phyloP scores from a whole-genome alignment of 2,113 vertebrate genomes.

The Tychaedon coryphoeus region DNA sequence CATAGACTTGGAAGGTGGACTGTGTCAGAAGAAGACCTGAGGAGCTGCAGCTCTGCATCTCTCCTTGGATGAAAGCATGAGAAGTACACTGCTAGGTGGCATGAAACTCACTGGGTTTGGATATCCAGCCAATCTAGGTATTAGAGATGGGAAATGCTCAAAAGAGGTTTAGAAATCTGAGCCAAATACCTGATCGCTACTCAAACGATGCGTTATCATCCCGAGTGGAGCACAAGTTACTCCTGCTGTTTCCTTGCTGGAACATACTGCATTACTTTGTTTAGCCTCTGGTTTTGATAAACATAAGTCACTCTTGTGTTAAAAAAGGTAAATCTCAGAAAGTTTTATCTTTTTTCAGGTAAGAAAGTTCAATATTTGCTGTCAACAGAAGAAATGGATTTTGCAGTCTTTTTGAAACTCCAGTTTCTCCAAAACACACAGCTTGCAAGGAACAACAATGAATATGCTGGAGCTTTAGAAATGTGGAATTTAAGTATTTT shows the following conservation, averaged over 20 bases:
- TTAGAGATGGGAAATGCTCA: background rate
- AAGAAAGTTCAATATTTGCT: background rate
- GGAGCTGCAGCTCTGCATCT: background rate
- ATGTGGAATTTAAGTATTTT: background rate
- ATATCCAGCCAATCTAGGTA: background rate
- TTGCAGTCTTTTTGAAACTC: background rate
- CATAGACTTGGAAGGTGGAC: fast-evolving
- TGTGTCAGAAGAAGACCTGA: fast-evolving
- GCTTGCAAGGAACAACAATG: background rate
- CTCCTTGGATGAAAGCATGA: fast-evolving
- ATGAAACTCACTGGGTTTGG: background rate
- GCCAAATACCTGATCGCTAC: background rate
- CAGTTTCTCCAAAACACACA: background rate
- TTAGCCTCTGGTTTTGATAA: background rate
- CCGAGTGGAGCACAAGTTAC: background rate
- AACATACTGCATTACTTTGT: background rate
- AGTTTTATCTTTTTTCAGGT: background rate
- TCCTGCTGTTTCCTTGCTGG: background rate
- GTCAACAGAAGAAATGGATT: background rate
- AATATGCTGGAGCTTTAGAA: background rate
- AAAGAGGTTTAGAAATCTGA: background rate
- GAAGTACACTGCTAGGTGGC: background rate
- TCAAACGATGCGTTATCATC: background rate
- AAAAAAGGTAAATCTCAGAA: background rate
- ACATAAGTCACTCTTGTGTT: background rate